phyloP scores from a whole-genome alignment of 2,113 vertebrate species.

The Bos javanicus region DNA sequence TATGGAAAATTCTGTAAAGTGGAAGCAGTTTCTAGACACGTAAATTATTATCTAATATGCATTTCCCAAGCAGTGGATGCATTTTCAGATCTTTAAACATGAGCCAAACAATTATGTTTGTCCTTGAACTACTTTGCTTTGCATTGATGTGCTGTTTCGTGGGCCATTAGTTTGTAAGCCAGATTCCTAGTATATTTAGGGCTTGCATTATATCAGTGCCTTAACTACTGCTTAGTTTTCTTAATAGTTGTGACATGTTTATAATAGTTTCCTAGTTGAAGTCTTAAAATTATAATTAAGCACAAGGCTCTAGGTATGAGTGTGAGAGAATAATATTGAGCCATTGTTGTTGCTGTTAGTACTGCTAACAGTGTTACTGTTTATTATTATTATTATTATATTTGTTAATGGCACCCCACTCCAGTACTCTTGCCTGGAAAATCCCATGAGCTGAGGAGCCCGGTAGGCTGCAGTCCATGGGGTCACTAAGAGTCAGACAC shows the following conservation, averaged over 20 bases:
- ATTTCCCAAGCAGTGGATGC: background rate
- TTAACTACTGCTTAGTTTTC: background rate
- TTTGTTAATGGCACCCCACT: background rate
- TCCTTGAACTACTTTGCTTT: background rate
- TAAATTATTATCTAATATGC: constrained; percentile 5
- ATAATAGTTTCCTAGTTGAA: background rate
- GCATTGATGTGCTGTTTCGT: background rate
- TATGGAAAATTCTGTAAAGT: constrained; percentile 19
- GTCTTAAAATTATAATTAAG: background rate
- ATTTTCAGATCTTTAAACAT: background rate
- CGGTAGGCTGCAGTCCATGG: too few species aligned
- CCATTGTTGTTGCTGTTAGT: background rate
- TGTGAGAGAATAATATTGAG: background rate
- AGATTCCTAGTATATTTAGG: background rate
- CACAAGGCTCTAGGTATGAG: background rate
- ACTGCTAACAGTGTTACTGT: background rate
- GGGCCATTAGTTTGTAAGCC: constrained; percentile 2
- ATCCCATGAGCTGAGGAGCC: too few species aligned
- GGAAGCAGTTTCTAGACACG: constrained; percentile 1
- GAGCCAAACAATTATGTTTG: background rate
- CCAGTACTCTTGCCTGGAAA: too few species aligned
- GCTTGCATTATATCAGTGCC: background rate
- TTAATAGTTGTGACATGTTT: background rate
- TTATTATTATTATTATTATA: background rate
- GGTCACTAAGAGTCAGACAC: too few species aligned